phyloP scores from a whole-genome alignment of 2,113 vertebrate species.

The Hippopotamus amphibius region DNA sequence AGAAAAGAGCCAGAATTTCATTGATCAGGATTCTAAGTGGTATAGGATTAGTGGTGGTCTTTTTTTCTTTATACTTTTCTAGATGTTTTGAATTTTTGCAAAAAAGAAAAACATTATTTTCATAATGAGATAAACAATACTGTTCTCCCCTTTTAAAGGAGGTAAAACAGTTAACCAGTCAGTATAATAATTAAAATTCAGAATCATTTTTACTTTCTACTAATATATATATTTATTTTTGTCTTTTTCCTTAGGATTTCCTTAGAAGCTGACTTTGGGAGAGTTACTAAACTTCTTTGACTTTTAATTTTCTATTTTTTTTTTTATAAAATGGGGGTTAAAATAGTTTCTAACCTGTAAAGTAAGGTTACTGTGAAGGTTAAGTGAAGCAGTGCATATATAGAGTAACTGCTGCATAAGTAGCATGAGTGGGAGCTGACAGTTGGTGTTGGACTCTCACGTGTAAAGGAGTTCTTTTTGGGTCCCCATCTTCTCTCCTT shows the following conservation, averaged over 20 bases:
- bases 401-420: background rate
- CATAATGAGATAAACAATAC: background rate
- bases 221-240: background rate
- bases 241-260: background rate
- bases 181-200: slow-evolving; percentile 24
- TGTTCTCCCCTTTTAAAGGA: background rate
- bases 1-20: slow-evolving; percentile 10
- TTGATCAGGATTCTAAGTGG: background rate
- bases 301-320: background rate
- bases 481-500: background rate
- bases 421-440: background rate
- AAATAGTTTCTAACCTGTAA: slow-evolving; percentile 11
- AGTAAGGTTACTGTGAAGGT: background rate
- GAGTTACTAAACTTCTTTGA: background rate
- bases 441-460: background rate
- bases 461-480: background rate
- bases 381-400: background rate
- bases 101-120: background rate
- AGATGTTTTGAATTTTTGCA: slow-evolving; percentile 23
- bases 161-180: background rate
- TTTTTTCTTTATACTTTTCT: slow-evolving; percentile 41
- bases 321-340: background rate
- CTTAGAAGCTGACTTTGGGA: slow-evolving; percentile 32
- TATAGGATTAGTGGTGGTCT: background rate
- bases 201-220: slow-evolving; percentile 22